A percentile compares a stretch with the other conserved stretches of the same genome.
These are phyloP conservation scores for Aphelocoma coerulescens DNA, from an alignment of 2,113 vertebrate genomes.

Conservation along the genomic window DNA sequence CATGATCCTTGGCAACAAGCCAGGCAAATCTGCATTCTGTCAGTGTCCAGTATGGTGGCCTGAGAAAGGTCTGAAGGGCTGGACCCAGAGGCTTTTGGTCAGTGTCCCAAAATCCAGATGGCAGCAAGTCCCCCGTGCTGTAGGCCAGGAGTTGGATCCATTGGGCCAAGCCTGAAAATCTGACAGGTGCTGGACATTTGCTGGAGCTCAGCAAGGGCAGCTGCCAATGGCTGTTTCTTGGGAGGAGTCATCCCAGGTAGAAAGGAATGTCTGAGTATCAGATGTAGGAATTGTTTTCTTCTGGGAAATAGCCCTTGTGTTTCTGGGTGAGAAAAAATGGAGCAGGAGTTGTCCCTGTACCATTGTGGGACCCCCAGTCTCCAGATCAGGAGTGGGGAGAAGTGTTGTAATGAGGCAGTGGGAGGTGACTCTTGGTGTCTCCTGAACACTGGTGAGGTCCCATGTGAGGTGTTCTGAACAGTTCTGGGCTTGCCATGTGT, in stretches of 20 bases:
- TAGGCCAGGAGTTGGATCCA: not conserved
- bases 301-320: not conserved
- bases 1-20: not conserved
- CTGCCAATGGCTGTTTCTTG: not conserved
- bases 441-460: not conserved
- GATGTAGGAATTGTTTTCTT: not conserved
- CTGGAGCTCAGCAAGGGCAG: not conserved
- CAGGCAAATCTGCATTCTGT: not conserved
- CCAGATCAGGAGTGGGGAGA: not conserved
- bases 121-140: not conserved
- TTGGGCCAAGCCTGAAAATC: not conserved
- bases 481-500: not conserved
- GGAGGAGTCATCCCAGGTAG: not conserved
- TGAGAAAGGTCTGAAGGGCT: not conserved
- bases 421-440: not conserved
- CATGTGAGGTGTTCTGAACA: not conserved
- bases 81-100: no score
- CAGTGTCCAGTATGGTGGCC: accelerated
- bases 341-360: not conserved
- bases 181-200: no score
- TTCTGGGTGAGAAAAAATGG: not conserved
- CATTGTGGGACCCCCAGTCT: not conserved
- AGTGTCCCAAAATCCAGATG: not conserved
- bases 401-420: not conserved
- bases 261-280: not conserved